Base-by-base conservation (phyloP, 2,797 vertebrate genomes). In the Amniataba percoides region DNA sequence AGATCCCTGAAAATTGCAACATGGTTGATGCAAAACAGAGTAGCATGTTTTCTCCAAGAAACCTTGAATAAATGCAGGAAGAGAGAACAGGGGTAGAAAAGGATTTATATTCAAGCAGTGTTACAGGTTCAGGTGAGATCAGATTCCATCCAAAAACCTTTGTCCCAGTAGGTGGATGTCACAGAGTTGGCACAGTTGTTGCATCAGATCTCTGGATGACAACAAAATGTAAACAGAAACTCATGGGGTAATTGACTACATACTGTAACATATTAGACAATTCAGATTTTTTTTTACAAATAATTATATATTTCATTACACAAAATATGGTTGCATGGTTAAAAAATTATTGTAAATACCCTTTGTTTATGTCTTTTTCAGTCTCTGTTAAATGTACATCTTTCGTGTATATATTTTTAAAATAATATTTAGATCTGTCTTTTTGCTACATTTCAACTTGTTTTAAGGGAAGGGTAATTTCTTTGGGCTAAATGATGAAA, bases 1-100 rank as follows among this genome's bases (percentile, higher is more conserved):
- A 92, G 84, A 90, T 93, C 91, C 92, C 91, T 94, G 90, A 93
- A 91, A 90, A 86, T 89, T 89, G 90, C 84, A 86, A 86, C 59
- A 86, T 88, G 81, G 70, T 56, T 51, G 76, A 82, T 80, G 86
- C 74, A 86, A 74, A 87, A 86, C 76, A 85, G 71, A 90, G 78
- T 69, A 84, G 76, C 77, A 79, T 25, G 78, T 83, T 86, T 82
- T 72, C 62, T 88, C 67, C 40, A 66, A 77, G 66, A 88, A 81
- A 85, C 58, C 27, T 42, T 61, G 53, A 90, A 85, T 83, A 82
- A 91, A 89, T 83, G 84, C 87, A 84, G 74, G 72, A 88, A 78
- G 77, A 84, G 66, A 88, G 84, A 70, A 81, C 69, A 66, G 71
- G 86, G 77, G 62, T 84, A 86, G 72, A 88, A 91, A 88, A 87